phyloP scores from a whole-genome alignment of 2,113 vertebrate species.

The Hippocampus guttulatus region DNA sequence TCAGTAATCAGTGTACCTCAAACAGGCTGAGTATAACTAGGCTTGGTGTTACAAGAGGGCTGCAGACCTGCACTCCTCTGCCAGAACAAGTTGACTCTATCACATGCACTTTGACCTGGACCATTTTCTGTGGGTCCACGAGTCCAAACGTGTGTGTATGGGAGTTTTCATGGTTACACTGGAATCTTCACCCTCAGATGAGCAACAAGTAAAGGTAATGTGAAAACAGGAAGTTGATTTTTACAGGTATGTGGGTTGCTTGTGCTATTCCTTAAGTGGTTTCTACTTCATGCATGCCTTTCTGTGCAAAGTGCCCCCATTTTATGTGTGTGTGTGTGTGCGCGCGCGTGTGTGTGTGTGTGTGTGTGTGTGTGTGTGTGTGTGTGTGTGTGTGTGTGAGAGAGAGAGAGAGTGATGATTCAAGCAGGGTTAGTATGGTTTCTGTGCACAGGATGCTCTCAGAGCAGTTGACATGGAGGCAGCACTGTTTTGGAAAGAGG shows the following conservation, averaged over 20 bases:
- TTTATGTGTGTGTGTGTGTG: neutral
- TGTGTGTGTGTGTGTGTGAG: neutral
- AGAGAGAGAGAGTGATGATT: constrained; percentile 8
- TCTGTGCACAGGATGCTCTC: constrained; percentile 49
- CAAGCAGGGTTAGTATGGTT: constrained; percentile 27
- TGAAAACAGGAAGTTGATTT: constrained; percentile 21
- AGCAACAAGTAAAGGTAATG: constrained; percentile 40
- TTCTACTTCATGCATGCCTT: constrained; percentile 18
- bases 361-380: neutral
- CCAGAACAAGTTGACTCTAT: constrained; percentile 63
- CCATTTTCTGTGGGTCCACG: constrained; percentile 7
- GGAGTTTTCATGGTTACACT: constrained; percentile 42
- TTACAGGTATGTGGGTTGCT: neutral
- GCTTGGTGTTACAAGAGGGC: constrained; percentile 57
- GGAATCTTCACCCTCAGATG: constrained; percentile 30
- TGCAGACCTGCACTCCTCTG: constrained; percentile 50
- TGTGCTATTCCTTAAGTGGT: constrained; percentile 21
- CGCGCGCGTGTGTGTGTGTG: neutral
- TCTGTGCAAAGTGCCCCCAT: constrained; percentile 8
- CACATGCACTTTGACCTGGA: constrained; percentile 50
- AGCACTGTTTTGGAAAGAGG: neutral
- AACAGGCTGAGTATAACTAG: constrained; percentile 74
- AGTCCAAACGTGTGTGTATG: neutral
- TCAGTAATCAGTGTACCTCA: constrained; percentile 77
- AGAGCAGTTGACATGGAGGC: constrained; percentile 40